phyloP scores from a whole-genome alignment of 2,113 vertebrate species.

The Pungitius pungitius region DNA sequence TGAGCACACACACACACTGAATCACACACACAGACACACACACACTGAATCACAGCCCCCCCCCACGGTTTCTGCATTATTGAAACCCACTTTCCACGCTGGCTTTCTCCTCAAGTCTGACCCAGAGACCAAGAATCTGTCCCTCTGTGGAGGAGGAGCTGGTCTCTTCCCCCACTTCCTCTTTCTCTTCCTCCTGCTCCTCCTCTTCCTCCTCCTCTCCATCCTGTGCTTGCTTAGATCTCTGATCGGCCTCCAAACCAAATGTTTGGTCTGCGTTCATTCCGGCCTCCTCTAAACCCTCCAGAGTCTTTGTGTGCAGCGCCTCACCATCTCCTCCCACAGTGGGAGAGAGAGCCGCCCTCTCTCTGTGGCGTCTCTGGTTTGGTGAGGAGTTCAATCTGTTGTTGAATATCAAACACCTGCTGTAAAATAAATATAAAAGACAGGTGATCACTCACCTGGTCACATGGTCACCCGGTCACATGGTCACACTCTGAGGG shows the following conservation, averaged over 20 bases:
- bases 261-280: constrained; percentile 35
- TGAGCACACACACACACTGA: constrained; percentile 2
- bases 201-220: neutral
- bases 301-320: neutral
- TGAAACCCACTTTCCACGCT: constrained; percentile 53
- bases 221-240: constrained; percentile 34
- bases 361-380: no score
- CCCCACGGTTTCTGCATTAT: constrained; percentile 48
- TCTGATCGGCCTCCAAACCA: constrained; percentile 29
- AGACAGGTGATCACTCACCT: no score
- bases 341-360: no score
- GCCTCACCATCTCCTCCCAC: neutral
- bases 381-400: no score
- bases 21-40: neutral
- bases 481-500: no score
- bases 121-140: no score
- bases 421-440: no score
- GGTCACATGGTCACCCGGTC: no score
- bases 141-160: constrained; percentile 11
- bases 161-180: no score
- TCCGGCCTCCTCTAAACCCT: constrained; percentile 19
- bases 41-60: neutral
- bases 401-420: no score
- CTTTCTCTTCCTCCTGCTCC: neutral
- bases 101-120: constrained; percentile 53